These are phyloP conservation scores for Ormyrus nitidulus DNA, from an alignment of 2,888 invertebrate species.

Conservation along the genomic window DNA sequence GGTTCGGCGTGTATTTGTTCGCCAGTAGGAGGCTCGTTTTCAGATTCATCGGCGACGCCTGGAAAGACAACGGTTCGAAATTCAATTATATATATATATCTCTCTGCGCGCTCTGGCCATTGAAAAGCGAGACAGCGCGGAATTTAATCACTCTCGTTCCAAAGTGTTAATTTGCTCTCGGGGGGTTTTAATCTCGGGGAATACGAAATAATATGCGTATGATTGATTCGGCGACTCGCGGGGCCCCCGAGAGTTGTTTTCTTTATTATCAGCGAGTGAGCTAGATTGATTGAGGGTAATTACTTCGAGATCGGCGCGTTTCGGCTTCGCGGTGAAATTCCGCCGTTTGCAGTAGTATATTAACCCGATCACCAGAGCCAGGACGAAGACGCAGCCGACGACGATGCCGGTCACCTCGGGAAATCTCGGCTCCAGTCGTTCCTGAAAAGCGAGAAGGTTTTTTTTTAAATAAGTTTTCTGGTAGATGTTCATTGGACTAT, in stretches of 20 bases:
- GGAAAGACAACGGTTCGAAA: neutral
- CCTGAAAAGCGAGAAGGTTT: constrained; percentile 59
- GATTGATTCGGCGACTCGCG: constrained; percentile 28
- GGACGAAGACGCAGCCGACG: constrained; percentile 64
- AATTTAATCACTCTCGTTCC: neutral
- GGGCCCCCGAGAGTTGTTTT: neutral
- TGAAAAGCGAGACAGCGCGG: neutral
- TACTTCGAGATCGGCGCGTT: constrained; percentile 66
- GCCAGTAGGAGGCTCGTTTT: constrained; percentile 80
- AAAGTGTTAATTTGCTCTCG: constrained; percentile 23
- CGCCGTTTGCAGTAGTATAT: constrained; percentile 65
- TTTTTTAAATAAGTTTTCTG: too few relatives aligned
- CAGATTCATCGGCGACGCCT: constrained; percentile 78
- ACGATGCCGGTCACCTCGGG: constrained; percentile 69
- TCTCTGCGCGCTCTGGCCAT: neutral
- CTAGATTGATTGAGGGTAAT: constrained; percentile 46
- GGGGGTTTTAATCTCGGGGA: neutral
- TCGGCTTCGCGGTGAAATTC: constrained; percentile 64
- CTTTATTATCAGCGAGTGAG: constrained; percentile 23
- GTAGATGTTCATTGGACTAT: too few relatives aligned
- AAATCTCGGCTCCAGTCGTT: constrained; percentile 65
- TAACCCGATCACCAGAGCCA: constrained; percentile 64
- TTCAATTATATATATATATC: neutral
- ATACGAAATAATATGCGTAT: neutral
- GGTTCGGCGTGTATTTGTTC: constrained; percentile 86